Conservation (phyloP, 2,888 invertebrate genomes). For the Xylophagus ater region DNA sequence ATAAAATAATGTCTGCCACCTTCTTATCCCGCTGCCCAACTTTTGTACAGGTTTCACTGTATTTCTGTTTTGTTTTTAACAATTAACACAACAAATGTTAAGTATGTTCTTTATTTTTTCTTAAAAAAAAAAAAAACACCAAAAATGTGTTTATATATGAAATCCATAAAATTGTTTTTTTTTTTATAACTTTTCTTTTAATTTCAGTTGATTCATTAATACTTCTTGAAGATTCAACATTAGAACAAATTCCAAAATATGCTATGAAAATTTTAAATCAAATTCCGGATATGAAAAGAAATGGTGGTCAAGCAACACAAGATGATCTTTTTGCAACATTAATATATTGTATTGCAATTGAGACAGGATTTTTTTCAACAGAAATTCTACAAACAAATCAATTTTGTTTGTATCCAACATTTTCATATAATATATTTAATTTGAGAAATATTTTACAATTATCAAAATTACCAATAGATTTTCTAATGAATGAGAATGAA, state of each 20-base stretch:
- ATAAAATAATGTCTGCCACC: too few species aligned
- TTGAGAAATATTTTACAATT: slow-evolving; percentile 12
- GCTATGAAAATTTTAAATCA: slow-evolving; percentile 25
- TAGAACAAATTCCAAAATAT: slow-evolving; percentile 27
- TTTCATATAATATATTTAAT: slow-evolving; percentile 21
- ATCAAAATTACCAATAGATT: slow-evolving; percentile 14
- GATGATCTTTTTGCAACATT: slow-evolving; percentile 27
- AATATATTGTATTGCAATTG: slow-evolving; percentile 31
- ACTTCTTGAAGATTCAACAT: slow-evolving; percentile 27
- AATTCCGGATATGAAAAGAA: slow-evolving; percentile 4
- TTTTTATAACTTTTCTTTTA: too few species aligned
- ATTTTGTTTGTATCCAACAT: not conserved
- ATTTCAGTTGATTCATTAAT: too few species aligned
- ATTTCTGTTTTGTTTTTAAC: too few species aligned
- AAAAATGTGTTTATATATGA: too few species aligned
- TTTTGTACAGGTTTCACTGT: too few species aligned
- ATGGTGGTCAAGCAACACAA: slow-evolving; percentile 15
- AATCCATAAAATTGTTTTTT: too few species aligned
- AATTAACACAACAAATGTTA: too few species aligned
- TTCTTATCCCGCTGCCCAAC: too few species aligned
- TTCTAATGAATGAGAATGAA: not conserved
- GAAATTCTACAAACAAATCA: not conserved
- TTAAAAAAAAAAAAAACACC: too few species aligned
- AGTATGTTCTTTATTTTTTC: too few species aligned
- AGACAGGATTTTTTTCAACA: slow-evolving; percentile 26